Evolutionary conservation across 2,113 vertebrate species (phyloP), one percentile per base, ranked within the genome.

Genomic region (Tor tambroides): DNA sequence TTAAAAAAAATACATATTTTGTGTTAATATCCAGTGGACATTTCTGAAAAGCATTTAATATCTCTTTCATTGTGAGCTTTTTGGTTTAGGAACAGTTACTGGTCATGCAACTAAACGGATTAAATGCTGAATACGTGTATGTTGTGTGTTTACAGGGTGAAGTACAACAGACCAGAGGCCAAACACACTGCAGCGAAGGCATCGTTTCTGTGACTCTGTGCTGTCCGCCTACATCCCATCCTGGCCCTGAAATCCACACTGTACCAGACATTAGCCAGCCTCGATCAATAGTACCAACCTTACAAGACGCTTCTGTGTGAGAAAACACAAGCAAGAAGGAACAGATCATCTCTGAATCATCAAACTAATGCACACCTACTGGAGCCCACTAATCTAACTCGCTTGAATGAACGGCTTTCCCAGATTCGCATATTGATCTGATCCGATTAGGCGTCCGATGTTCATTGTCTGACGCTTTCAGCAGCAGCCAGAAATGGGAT

Each of bases 91-190:
- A 76, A 3, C 6, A 61, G 56, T 67, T 35, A 26, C 4, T 43
- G 6, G 7, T 38, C 43, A 30, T 46, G 19, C 32, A 12, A 7
- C 43, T 80, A 76, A 9, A 67, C 38, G 71, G 14, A 21, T 43
- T 26, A 80, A 65, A 81, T 30, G 59, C 26, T 26, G 14, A 81
- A 81, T 65, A 1, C 10, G 71, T 41, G n/a, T 89, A 1, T 92
- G 87, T 78, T 43, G 38, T 90, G 2, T 92, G 89, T 78, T 93
- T 89, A 74, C 90, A 95, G 95, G 89, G 49, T 74, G 32, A 77
- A 38, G 63, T 38, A 63, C 88, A 79, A 49, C 61, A 56, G 32
- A 89, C 46, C 87, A 86, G 69, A 84, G 76, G 80, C 54, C 79
- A 63, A 67, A 32, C 21, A 21, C 49, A 35, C 69, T 23, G 35